Percentiles rank a stretch among this genome's conserved stretches.
Conservation (phyloP, 2,888 invertebrate species). For the Drosophila diplacantha region DNA sequence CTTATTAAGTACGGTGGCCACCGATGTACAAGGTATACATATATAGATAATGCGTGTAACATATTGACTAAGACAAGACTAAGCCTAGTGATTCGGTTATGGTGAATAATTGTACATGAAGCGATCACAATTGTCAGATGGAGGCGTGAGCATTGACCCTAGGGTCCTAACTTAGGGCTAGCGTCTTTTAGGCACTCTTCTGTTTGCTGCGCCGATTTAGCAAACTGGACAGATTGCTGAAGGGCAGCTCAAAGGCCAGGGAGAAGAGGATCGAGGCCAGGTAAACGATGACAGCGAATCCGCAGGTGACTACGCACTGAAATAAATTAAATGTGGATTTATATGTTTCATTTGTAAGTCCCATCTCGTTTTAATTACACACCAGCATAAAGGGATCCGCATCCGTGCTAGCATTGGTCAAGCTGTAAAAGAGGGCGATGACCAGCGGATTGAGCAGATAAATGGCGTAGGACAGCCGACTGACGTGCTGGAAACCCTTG, state of each 20-base stretch:
- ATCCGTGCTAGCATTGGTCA: constrained; percentile 75
- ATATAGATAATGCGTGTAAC: constrained; percentile 5
- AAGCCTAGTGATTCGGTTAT: constrained; percentile 41
- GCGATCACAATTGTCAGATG: constrained; percentile 64
- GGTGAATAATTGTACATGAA: constrained; percentile 60
- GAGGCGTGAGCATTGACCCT: constrained; percentile 44
- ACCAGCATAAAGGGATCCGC: constrained; percentile 78
- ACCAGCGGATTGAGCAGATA: constrained; percentile 81
- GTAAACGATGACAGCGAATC: constrained; percentile 75
- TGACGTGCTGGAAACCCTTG: constrained; percentile 78
- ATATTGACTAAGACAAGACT: constrained; percentile 37
- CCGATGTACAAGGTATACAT: constrained; percentile 22
- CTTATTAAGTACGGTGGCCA: constrained; percentile 37
- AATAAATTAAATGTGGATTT: background rate
- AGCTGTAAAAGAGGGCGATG: constrained; percentile 78
- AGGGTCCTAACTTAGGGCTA: constrained; percentile 31
- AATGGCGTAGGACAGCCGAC: constrained; percentile 80
- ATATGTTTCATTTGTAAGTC: background rate
- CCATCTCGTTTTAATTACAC: constrained; percentile 28
- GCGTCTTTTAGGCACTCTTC: constrained; percentile 61
- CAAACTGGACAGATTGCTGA: constrained; percentile 74
- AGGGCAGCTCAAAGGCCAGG: constrained; percentile 75
- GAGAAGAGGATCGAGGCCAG: constrained; percentile 74
- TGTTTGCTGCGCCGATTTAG: constrained; percentile 52
- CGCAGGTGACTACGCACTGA: constrained; percentile 73